These are phyloP conservation scores for Phyllostomus discolor DNA, from an alignment of 2,113 vertebrate species.

Conservation along the genomic window DNA sequence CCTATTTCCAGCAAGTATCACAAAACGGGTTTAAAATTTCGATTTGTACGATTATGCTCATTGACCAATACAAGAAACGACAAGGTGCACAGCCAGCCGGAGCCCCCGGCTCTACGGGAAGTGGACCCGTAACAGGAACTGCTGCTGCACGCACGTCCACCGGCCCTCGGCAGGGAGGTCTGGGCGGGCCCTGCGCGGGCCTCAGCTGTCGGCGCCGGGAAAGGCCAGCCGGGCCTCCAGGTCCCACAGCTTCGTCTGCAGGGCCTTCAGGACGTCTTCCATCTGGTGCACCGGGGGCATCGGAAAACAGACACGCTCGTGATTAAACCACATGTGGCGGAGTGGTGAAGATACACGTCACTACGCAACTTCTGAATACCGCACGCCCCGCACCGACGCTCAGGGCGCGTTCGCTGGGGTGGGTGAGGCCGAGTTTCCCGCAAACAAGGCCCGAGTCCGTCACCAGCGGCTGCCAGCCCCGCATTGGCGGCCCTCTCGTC, in stretches of 20 bases:
- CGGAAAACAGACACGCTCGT: neutral
- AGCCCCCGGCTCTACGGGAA: neutral
- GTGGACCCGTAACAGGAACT: neutral
- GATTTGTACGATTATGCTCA: neutral
- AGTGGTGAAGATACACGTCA: neutral
- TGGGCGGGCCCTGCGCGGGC: too few species aligned
- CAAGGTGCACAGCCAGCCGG: neutral
- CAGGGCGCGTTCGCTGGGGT: neutral
- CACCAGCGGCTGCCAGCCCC: neutral
- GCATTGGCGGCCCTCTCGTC: rapidly evolving
- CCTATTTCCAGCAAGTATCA: neutral
- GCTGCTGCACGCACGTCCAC: rapidly evolving
- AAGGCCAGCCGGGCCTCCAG: conserved; percentile 46
- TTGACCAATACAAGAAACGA: neutral
- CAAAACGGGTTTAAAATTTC: neutral
- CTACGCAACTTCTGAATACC: neutral
- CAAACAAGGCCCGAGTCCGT: neutral
- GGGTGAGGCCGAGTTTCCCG: neutral
- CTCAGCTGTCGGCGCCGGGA: neutral
- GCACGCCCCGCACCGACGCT: neutral
- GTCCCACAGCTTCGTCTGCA: conserved; percentile 51
- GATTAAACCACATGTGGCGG: neutral
- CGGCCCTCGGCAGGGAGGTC: neutral
- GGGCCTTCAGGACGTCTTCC: conserved; percentile 60
- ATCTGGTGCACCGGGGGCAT: conserved; percentile 31